Percentiles rank a stretch among this genome's conserved stretches.
phyloP scores from a whole-genome alignment of 2,113 vertebrate genomes.

The Alces alces region DNA sequence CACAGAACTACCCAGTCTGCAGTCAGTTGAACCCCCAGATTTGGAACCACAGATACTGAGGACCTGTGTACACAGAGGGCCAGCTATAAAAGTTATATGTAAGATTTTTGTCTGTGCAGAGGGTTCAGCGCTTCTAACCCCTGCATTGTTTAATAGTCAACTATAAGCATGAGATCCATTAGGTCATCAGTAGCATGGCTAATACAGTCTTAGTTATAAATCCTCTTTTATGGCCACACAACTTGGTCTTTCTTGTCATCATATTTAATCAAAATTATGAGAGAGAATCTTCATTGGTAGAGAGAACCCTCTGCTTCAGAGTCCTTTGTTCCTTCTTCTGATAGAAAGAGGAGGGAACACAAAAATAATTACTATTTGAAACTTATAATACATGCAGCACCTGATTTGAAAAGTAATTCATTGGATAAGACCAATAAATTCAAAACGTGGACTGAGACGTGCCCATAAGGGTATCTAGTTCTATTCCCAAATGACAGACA shows the following conservation, averaged over 20 bases:
- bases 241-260: neutral
- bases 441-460: neutral
- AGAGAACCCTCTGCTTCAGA: neutral
- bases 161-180: neutral
- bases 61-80: neutral
- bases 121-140: neutral
- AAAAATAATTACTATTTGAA: neutral
- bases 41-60: neutral
- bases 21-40: neutral
- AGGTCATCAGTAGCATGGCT: neutral
- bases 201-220: neutral
- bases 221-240: neutral
- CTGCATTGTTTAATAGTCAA: neutral
- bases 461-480: neutral
- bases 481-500: neutral
- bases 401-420: neutral
- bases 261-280: neutral
- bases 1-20: neutral
- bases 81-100: neutral
- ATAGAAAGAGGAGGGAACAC: neutral
- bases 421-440: neutral
- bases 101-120: neutral
- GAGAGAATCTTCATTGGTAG: neutral
- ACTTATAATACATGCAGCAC: neutral
- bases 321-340: neutral